Evolutionary conservation across 2,113 vertebrate genomes (phyloP).

Genomic region (Oryzias curvinotus): DNA sequence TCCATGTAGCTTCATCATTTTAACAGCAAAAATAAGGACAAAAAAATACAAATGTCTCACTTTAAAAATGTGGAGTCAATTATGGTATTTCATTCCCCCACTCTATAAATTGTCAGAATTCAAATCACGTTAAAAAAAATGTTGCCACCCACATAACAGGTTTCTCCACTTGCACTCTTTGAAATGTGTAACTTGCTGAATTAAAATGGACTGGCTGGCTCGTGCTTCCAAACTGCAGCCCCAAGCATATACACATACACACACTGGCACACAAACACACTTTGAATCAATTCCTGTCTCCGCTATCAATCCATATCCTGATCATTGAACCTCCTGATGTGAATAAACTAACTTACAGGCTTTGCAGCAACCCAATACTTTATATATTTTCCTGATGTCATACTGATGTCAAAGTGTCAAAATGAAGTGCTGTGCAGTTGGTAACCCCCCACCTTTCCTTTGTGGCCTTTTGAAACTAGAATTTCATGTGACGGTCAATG

Average conservation of each 20-base stretch:
- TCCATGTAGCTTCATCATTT: too few species aligned
- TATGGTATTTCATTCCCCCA: neutral
- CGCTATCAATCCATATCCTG: constrained; percentile 81
- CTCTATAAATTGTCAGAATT: constrained; percentile 44
- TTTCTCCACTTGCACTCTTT: constrained; percentile 41
- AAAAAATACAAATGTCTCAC: too few species aligned
- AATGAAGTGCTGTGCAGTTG: constrained; percentile 67
- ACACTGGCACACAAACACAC: constrained; percentile 35
- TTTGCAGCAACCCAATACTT: constrained; percentile 71
- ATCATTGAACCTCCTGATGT: constrained; percentile 68
- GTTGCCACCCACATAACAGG: constrained; percentile 19
- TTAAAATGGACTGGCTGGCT: constrained; percentile 64
- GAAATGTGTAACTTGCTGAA: constrained; percentile 71
- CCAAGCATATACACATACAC: constrained; percentile 26
- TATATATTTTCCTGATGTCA: constrained; percentile 73
- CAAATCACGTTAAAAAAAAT: constrained; percentile 25
- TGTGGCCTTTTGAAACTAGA: constrained; percentile 54
- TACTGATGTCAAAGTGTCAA: constrained; percentile 72
- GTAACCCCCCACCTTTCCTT: constrained; percentile 49
- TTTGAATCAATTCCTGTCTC: constrained; percentile 79
- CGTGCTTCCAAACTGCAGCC: constrained; percentile 55
- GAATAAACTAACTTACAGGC: constrained; percentile 71
- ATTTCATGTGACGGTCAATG: constrained; percentile 60
- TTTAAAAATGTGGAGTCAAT: too few species aligned
- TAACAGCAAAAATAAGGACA: too few species aligned